Evolutionary conservation across 2,113 vertebrate genomes (phyloP), one percentile per base, ranked within the genome.

Genomic region (Pycnonotus jocosus): DNA sequence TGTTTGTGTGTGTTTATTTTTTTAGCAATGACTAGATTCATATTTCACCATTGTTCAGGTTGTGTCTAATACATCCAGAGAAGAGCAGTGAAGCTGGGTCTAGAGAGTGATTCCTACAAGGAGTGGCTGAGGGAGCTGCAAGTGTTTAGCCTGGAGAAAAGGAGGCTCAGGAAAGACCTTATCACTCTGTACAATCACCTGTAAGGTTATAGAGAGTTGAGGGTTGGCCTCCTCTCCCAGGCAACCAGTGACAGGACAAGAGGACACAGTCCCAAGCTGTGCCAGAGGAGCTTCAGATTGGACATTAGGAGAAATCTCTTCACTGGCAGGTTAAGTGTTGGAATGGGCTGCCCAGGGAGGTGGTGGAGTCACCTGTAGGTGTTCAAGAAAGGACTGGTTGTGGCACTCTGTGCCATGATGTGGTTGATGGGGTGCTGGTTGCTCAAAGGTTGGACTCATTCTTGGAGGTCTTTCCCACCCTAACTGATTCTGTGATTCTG

Each of bases 171-270:
- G 18, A 18, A 28, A 51, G 51, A 24, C 28, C 10, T 50, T 10
- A 6, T 14, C 24, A 10, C 15, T 73, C 12, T 66, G 23, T 21
- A 33, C 27, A 45, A 16, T 2, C 61, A 24, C 53, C 60, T 45
- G 15, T 20, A 25, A n/a, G 8, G 23, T 21, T n/a, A 24, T 0
- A 12, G 33, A 10, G 8, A 24, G 44, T 1, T n/a, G 68, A 44
- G 16, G 28, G 12, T 30, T 0, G 0, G 45, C 23, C 45, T 38
- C 20, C 40, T n/a, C 19, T 74, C 4, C 22, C 45, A 45, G 28
- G 24, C 23, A 45, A 0, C 8, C 38, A n/a, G 60, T 5, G 21
- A 51, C 15, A 30, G 19, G 23, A 25, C 19, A 28, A 45, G 69
- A 45, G 53, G 28, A 30, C 28, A 37, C 40, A n/a, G 20, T 5